phyloP scores from a whole-genome alignment of 23 tunicate genomes.

The Aplidium turbinatum region DNA sequence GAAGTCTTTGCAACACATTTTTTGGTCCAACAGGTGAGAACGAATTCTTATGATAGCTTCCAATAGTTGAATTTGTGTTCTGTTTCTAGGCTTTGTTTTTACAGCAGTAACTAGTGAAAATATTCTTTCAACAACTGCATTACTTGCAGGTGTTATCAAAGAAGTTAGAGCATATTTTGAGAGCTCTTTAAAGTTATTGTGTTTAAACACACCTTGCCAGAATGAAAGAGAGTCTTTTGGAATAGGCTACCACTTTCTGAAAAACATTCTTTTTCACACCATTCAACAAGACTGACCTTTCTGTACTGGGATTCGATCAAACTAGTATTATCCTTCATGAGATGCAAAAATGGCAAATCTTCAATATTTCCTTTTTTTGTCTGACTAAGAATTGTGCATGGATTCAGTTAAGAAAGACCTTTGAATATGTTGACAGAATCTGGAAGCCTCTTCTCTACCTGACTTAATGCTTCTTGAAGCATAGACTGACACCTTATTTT shows the following conservation, averaged over 20 bases:
- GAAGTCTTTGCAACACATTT: constrained; percentile 5
- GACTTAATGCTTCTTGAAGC: constrained; percentile 21
- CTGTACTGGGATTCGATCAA: constrained; percentile 3
- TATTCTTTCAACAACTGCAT: constrained; percentile 10
- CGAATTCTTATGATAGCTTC: not conserved
- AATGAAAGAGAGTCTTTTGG: not conserved
- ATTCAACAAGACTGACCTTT: not conserved
- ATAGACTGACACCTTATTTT: constrained; percentile 1
- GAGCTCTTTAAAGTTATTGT: not conserved
- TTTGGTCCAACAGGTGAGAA: not conserved
- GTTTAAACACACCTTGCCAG: not conserved
- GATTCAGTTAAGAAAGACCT: not conserved
- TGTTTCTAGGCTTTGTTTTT: constrained; percentile 17
- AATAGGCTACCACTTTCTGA: not conserved
- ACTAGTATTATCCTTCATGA: not conserved
- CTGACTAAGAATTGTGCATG: not conserved
- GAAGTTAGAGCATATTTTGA: not conserved
- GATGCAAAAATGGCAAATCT: not conserved
- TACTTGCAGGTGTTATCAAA: constrained; percentile 15
- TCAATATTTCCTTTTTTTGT: not conserved
- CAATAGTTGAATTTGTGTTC: not conserved
- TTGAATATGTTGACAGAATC: constrained; percentile 7
- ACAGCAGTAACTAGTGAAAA: constrained; percentile 16
- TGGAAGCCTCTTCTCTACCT: constrained; percentile 26
- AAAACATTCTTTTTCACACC: not conserved